phyloP scores from a whole-genome alignment of 2,888 invertebrate genomes.

The Latrodectus hesperus region DNA sequence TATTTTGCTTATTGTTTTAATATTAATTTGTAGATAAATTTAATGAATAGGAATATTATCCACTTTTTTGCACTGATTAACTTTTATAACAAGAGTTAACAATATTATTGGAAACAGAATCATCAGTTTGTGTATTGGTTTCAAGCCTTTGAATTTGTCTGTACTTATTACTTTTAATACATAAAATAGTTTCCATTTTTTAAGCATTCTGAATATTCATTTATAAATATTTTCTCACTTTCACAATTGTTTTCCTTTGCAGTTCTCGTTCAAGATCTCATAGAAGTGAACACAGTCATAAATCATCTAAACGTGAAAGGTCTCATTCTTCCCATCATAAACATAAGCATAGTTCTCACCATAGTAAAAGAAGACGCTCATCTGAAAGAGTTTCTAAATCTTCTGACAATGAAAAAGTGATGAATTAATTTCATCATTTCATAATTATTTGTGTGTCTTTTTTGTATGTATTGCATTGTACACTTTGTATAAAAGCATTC shows the following conservation, averaged over 20 bases:
- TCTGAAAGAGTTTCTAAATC: neutral
- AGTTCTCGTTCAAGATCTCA: constrained; percentile 33
- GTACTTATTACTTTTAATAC: too few relatives aligned
- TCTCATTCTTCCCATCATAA: constrained; percentile 28
- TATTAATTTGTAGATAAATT: too few relatives aligned
- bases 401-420: neutral
- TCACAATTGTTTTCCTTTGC: neutral
- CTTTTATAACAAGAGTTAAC: too few relatives aligned
- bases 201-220: neutral
- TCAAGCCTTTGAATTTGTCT: too few relatives aligned
- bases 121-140: too few relatives aligned
- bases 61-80: too few relatives aligned
- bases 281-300: constrained; percentile 18
- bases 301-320: constrained; percentile 25
- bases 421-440: neutral
- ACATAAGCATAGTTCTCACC: constrained; percentile 22
- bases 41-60: too few relatives aligned
- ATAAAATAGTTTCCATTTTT: neutral
- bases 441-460: too few relatives aligned
- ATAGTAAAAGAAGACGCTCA: neutral
- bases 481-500: too few relatives aligned
- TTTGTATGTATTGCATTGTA: too few relatives aligned
- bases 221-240: neutral
- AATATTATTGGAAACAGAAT: too few relatives aligned
- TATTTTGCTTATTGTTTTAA: too few relatives aligned